phyloP scores from a whole-genome alignment of 2,797 vertebrate genomes.

The Tarsius wallacei region DNA sequence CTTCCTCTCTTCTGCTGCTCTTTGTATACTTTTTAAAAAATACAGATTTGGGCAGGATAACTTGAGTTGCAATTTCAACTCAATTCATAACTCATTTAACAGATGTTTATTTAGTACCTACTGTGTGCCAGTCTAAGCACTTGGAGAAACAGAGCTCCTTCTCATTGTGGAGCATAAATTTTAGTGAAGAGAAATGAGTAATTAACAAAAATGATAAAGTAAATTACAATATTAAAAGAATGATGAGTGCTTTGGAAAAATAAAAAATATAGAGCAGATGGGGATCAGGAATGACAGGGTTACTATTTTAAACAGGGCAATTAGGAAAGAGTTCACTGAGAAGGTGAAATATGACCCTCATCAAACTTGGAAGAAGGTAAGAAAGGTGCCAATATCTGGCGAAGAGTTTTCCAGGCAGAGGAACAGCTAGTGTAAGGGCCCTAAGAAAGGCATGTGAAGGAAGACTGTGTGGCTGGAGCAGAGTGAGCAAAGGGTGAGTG shows the following conservation, averaged over 20 bases:
- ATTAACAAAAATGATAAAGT: not conserved
- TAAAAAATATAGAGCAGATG: not conserved
- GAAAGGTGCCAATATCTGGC: not conserved
- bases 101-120: not conserved
- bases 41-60: not conserved
- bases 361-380: not conserved
- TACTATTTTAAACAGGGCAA: not conserved
- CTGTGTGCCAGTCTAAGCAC: not conserved
- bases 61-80: not conserved
- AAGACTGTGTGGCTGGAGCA: not conserved
- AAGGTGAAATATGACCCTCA: not conserved
- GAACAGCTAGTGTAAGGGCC: not conserved
- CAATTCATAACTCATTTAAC: not conserved
- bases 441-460: not conserved
- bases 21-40: not conserved
- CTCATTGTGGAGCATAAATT: not conserved
- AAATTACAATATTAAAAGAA: not conserved
- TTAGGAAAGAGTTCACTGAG: not conserved
- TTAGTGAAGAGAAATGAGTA: not conserved
- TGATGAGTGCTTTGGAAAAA: not conserved
- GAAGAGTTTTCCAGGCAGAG: not conserved
- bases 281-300: not conserved
- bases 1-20: not conserved
- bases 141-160: not conserved
- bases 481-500: not conserved